phyloP scores from a whole-genome alignment of 2,113 vertebrate species.

The Pipra filicauda region DNA sequence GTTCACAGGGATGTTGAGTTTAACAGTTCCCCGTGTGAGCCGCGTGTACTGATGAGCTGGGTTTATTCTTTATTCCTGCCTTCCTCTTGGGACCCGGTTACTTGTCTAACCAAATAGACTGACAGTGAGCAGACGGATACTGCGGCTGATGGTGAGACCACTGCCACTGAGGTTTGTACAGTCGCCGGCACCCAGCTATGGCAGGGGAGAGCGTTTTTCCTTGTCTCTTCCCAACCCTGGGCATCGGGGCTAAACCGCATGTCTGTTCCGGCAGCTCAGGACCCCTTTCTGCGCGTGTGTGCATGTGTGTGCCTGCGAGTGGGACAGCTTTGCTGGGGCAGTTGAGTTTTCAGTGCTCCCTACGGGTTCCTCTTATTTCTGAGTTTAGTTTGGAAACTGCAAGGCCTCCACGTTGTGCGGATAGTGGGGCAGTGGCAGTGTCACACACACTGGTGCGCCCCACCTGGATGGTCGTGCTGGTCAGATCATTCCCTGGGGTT shows the following conservation, averaged over 20 bases:
- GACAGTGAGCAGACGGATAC: conserved; percentile 97
- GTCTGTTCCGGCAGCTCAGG: not conserved
- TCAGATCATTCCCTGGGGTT: not conserved
- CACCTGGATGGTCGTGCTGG: fast-evolving
- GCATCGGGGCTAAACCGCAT: not conserved
- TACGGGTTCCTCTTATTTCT: fast-evolving
- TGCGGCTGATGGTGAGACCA: conserved; percentile 90
- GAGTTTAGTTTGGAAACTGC: not conserved
- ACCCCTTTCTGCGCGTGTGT: not conserved
- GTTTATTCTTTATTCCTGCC: conserved; percentile 83
- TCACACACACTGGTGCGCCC: fast-evolving
- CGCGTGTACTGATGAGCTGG: conserved; percentile 72
- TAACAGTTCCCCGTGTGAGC: not conserved
- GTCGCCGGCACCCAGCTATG: not conserved
- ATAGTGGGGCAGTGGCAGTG: fast-evolving
- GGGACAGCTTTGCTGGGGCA: not conserved
- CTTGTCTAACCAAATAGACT: conserved; percentile 81
- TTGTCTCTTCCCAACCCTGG: not conserved
- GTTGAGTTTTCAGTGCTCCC: not conserved
- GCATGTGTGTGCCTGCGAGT: not conserved
- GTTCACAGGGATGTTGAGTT: conserved; percentile 36
- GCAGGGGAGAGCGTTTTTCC: not conserved
- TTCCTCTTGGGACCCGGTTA: conserved; percentile 75
- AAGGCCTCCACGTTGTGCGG: not conserved
- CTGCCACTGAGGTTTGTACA: conserved; percentile 92